These are phyloP conservation scores for Emydoidea blandingii DNA, from an alignment of 2,797 vertebrate species.

Conservation along the genomic window DNA sequence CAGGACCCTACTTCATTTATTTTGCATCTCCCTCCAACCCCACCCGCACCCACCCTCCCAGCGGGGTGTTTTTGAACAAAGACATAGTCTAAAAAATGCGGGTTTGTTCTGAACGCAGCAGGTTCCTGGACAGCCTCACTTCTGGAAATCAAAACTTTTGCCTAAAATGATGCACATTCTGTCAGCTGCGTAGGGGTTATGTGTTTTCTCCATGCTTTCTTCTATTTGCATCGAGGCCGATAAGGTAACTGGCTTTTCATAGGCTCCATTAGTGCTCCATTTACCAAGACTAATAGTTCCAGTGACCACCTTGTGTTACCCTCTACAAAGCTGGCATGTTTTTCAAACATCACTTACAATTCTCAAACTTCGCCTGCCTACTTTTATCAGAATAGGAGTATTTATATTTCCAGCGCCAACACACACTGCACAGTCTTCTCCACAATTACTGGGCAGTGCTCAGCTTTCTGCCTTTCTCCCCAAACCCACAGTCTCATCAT, in stretches of 20 bases:
- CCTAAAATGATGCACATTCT: rapidly evolving
- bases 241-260: neutral
- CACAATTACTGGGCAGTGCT: neutral
- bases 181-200: neutral
- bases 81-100: neutral
- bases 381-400: neutral
- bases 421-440: neutral
- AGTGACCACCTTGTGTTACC: rapidly evolving
- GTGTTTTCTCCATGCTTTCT: rapidly evolving
- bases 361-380: rapidly evolving
- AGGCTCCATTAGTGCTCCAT: rapidly evolving
- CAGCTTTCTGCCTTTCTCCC: neutral
- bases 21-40: neutral
- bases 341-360: rapidly evolving
- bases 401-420: rapidly evolving
- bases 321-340: rapidly evolving
- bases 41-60: neutral
- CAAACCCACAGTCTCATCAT: neutral
- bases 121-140: neutral
- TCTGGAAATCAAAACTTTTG: too few species aligned
- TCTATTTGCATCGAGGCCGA: rapidly evolving
- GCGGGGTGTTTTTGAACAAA: neutral
- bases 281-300: neutral
- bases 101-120: rapidly evolving
- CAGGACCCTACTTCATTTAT: neutral